A percentile compares a stretch with the other conserved stretches of the same genome.
Conservation (phyloP, 2,797 vertebrate species). For the Gobionotothen gibberifrons region DNA sequence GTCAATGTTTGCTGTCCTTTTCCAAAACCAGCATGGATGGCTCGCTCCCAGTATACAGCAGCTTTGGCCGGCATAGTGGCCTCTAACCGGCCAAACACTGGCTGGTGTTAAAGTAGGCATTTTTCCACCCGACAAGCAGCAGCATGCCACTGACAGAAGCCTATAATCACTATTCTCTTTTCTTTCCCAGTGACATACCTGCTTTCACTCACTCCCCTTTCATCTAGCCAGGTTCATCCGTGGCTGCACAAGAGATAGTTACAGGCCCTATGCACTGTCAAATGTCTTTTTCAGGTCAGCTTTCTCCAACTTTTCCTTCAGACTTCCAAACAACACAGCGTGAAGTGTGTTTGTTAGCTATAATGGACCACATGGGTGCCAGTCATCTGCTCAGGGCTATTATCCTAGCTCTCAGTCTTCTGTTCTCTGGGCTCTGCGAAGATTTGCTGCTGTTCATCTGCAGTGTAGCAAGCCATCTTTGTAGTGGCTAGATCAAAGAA, state of each 20-base stretch:
- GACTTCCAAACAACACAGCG: constrained; percentile 57
- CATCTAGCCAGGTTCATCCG: constrained; percentile 50
- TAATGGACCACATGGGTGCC: constrained; percentile 73
- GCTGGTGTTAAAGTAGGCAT: constrained; percentile 61
- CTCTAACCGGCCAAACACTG: constrained; percentile 67
- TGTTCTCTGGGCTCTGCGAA: constrained; percentile 57
- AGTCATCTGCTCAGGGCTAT: constrained; percentile 69
- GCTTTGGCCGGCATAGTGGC: constrained; percentile 57
- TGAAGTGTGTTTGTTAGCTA: constrained; percentile 67
- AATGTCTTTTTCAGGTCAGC: constrained; percentile 52
- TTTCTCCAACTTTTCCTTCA: constrained; percentile 42
- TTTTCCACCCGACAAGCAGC: constrained; percentile 62
- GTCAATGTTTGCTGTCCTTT: constrained; percentile 71
- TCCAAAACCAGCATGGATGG: constrained; percentile 66
- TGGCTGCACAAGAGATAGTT: constrained; percentile 29
- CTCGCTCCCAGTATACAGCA: constrained; percentile 66
- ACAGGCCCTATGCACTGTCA: constrained; percentile 22
- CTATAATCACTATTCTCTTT: constrained; percentile 56
- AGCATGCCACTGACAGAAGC: constrained; percentile 45
- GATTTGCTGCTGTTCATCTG: constrained; percentile 66
- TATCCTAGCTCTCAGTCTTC: constrained; percentile 70
- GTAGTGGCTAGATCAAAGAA: constrained; percentile 75
- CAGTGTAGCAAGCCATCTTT: constrained; percentile 64
- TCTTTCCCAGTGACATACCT: constrained; percentile 63
- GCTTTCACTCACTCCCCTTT: constrained; percentile 59